Evolutionary conservation across 2,113 vertebrate genomes (phyloP).

Genomic region (Sterna hirundo): DNA sequence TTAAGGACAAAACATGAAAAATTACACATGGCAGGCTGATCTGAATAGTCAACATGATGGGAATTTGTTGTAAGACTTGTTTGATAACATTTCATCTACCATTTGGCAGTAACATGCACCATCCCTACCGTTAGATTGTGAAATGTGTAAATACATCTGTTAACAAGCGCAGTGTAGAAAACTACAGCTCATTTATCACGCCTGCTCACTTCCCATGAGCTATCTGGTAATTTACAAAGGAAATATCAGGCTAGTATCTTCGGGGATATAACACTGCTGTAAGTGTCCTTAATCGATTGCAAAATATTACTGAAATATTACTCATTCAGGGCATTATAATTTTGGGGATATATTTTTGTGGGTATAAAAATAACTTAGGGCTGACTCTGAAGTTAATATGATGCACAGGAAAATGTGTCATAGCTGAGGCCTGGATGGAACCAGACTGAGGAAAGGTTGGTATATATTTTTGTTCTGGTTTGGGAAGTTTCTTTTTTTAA

Average conservation of each 20-base stretch:
- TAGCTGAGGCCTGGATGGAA: not conserved
- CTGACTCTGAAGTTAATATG: not conserved
- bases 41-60: not conserved
- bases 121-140: constrained; percentile 18
- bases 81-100: constrained; percentile 60
- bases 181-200: constrained; percentile 53
- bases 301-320: constrained; percentile 22
- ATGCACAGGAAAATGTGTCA: not conserved
- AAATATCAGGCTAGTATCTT: constrained; percentile 6
- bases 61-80: constrained; percentile 35
- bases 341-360: not conserved
- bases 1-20: not conserved
- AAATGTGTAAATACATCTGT: constrained; percentile 74
- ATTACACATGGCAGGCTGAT: not conserved
- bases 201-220: constrained; percentile 47
- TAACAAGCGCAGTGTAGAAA: constrained; percentile 20
- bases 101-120: constrained; percentile 40
- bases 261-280: not conserved
- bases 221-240: not conserved
- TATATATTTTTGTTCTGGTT: not conserved
- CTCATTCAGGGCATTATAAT: not conserved
- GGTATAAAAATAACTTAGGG: not conserved
- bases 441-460: not conserved
- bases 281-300: not conserved
- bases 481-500: not conserved